These are phyloP conservation scores for Podarcis muralis DNA, from an alignment of 2,113 vertebrate species.

Conservation along the genomic window DNA sequence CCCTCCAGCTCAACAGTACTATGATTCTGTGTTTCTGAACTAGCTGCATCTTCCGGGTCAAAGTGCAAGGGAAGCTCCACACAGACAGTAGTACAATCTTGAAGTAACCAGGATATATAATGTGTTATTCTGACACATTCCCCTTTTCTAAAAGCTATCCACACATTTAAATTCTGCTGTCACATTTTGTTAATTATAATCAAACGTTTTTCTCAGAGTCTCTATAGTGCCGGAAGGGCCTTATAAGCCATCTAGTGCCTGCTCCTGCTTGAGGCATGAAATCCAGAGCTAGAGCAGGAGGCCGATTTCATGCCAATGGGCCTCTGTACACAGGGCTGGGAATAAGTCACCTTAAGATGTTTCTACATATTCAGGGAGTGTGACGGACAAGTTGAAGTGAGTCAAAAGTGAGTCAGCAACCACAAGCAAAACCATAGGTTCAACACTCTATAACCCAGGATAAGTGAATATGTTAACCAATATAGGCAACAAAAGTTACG, in stretches of 20 bases:
- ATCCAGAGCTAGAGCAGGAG: too few relatives aligned
- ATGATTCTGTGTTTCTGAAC: too few relatives aligned
- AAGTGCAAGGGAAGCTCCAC: too few relatives aligned
- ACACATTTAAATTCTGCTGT: not conserved
- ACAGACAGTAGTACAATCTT: too few relatives aligned
- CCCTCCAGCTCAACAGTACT: too few relatives aligned
- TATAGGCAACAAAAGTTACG: not conserved
- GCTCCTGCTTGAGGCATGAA: too few relatives aligned
- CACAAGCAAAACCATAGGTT: not conserved
- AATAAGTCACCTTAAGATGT: not conserved
- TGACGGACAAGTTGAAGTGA: not conserved
- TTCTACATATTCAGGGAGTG: not conserved
- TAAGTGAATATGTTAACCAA: not conserved
- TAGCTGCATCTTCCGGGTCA: too few relatives aligned
- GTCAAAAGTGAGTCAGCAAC: not conserved
- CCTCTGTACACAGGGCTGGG: not conserved
- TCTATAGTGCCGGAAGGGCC: not conserved
- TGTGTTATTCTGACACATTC: not conserved
- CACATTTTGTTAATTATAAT: conserved; percentile 6
- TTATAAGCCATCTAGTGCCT: too few relatives aligned
- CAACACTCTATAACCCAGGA: not conserved
- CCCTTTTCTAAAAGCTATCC: conserved; percentile 29
- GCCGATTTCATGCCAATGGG: too few relatives aligned
- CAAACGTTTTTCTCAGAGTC: not conserved
- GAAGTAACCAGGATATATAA: not conserved